A percentile compares a stretch with the other conserved stretches of the same genome.
These are phyloP conservation scores for Penaeus chinensis DNA, from an alignment of 1,140 invertebrate species.

Conservation along the genomic window DNA sequence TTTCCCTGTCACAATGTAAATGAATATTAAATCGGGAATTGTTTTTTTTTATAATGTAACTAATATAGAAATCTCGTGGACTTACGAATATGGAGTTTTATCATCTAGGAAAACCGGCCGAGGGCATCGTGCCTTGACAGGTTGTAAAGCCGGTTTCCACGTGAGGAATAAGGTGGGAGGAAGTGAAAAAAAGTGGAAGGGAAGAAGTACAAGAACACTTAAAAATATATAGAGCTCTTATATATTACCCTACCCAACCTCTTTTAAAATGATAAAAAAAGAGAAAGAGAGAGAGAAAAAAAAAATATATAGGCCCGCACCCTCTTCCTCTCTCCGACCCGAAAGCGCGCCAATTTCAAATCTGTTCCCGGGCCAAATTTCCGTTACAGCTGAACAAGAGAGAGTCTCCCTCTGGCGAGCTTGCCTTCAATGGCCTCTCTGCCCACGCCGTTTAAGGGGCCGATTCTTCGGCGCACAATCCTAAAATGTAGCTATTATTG, in stretches of 20 bases:
- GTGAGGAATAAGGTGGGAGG: no score
- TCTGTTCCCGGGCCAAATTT: conserved; percentile 47
- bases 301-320: conserved; percentile 9
- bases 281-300: not conserved
- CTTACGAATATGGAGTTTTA: no score
- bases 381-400: conserved; percentile 51
- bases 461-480: conserved; percentile 52
- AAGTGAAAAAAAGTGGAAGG: no score
- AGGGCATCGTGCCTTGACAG: no score
- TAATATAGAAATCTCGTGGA: no score
- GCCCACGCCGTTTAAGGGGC: conserved; percentile 48
- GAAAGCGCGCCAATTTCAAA: conserved; percentile 55
- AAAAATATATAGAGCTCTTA: no score
- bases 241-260: not conserved
- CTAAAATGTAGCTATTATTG: conserved; percentile 57
- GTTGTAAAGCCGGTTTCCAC: no score
- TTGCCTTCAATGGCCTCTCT: conserved; percentile 34
- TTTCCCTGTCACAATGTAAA: no score
- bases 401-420: conserved; percentile 27
- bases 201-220: no score
- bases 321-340: not conserved
- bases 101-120: no score
- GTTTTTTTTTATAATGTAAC: no score
- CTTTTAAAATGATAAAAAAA: not conserved
- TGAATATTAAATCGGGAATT: no score